Percentiles rank a stretch among this genome's conserved stretches.
Conservation (phyloP, 1,140 invertebrate species). For the Caenorhabditis remanei region DNA sequence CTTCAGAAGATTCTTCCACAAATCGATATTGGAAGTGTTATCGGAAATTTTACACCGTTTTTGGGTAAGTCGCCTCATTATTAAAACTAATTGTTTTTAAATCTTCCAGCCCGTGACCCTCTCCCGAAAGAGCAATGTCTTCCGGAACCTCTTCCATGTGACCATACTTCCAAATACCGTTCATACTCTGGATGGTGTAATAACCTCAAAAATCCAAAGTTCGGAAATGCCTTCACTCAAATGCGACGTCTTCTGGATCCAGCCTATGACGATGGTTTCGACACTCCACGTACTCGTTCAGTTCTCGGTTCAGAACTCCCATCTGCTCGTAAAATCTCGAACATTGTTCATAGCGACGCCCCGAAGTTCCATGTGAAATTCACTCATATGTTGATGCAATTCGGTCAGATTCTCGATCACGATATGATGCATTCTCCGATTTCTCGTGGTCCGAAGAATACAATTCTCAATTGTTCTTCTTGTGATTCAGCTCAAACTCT, state of each 20-base stretch:
- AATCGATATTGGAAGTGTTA: conserved; percentile 73
- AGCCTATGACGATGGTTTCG: conserved; percentile 87
- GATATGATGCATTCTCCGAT: conserved; percentile 92
- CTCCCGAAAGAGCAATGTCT: conserved; percentile 69
- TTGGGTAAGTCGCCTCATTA: conserved; percentile 57
- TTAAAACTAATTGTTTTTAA: neutral
- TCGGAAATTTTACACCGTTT: conserved; percentile 74
- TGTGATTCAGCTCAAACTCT: conserved; percentile 75
- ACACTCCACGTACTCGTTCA: conserved; percentile 66
- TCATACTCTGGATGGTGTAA: conserved; percentile 91
- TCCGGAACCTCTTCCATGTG: conserved; percentile 82
- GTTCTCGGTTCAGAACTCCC: conserved; percentile 68
- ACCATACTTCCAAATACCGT: conserved; percentile 86
- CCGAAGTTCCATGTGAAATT: conserved; percentile 73
- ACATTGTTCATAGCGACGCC: conserved; percentile 86
- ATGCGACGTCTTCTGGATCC: conserved; percentile 88
- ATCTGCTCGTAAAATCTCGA: conserved; percentile 88
- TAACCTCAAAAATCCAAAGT: conserved; percentile 87
- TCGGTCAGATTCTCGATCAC: conserved; percentile 88
- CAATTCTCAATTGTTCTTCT: conserved; percentile 74
- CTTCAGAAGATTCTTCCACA: conserved; percentile 74
- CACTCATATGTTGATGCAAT: conserved; percentile 79
- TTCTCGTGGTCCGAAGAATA: conserved; percentile 82
- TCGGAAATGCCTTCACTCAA: conserved; percentile 84
- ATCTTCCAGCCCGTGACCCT: conserved; percentile 25